These are phyloP conservation scores for Eidolon helvum DNA, from an alignment of 2,113 vertebrate species.

Conservation along the genomic window DNA sequence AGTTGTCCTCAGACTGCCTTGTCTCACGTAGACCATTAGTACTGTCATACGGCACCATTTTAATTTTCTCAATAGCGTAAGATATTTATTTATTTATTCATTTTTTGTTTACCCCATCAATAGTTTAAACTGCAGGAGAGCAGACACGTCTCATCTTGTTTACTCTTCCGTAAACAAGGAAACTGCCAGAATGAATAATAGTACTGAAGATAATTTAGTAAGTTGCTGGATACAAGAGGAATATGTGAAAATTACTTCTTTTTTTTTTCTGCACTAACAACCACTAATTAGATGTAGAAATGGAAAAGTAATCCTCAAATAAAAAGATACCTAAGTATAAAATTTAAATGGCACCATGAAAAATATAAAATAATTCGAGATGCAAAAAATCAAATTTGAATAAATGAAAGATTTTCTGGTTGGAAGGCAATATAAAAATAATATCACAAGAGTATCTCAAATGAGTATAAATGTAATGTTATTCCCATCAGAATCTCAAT, in stretches of 20 bases:
- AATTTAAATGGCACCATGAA: background rate
- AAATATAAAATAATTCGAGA: background rate
- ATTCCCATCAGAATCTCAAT: background rate
- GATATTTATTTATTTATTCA: background rate
- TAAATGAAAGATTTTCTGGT: background rate
- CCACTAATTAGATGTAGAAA: background rate
- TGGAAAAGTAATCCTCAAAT: background rate
- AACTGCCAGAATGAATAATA: background rate
- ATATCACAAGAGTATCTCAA: background rate
- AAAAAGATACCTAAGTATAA: background rate
- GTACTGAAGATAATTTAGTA: background rate
- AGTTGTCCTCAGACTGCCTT: background rate
- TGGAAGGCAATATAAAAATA: background rate
- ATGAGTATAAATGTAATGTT: background rate
- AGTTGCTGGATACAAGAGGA: background rate
- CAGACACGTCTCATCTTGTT: background rate
- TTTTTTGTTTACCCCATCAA: background rate
- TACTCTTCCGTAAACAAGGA: background rate
- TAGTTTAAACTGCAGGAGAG: background rate
- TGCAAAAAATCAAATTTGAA: background rate
- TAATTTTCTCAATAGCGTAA: background rate
- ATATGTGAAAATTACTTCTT: background rate
- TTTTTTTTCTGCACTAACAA: background rate
- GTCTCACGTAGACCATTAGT: background rate
- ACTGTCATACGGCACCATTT: background rate